phyloP scores from a whole-genome alignment of 1,140 invertebrate species.

The Philopotamus ludificatus region DNA sequence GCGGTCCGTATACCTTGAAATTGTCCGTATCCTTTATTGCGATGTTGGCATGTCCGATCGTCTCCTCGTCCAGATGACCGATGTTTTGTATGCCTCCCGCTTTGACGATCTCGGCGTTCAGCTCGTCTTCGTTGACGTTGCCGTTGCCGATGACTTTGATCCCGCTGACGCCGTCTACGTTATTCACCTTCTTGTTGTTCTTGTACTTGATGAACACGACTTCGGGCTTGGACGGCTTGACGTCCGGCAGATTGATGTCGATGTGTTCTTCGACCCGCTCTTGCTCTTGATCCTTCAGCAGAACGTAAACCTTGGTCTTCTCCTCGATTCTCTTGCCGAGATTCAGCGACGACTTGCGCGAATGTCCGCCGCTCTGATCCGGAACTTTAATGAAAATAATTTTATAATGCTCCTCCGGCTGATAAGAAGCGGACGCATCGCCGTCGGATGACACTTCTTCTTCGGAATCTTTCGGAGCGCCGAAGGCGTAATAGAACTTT shows the following conservation, averaged over 20 bases:
- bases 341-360: conserved; percentile 16
- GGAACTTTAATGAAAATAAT: conserved; percentile 75
- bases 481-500: conserved; percentile 22
- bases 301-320: conserved; percentile 76
- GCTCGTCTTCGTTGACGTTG: neutral
- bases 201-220: conserved; percentile 64
- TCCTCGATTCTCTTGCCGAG: conserved; percentile 59
- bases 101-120: conserved; percentile 1
- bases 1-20: neutral
- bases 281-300: conserved; percentile 63
- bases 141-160: neutral
- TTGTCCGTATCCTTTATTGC: neutral
- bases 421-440: conserved; percentile 47
- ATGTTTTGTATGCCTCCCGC: conserved; percentile 6
- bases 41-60: neutral
- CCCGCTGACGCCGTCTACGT: conserved; percentile 4
- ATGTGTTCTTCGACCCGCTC: conserved; percentile 26
- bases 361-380: conserved; percentile 39
- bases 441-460: conserved; percentile 42
- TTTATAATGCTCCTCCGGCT: conserved; percentile 68
- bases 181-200: conserved; percentile 41
- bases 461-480: conserved; percentile 49
- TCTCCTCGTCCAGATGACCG: neutral
- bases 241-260: conserved; percentile 48
- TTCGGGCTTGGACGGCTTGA: conserved; percentile 57